phyloP scores from a whole-genome alignment of 2,113 vertebrate species.

The Ivindomyrus marchei region DNA sequence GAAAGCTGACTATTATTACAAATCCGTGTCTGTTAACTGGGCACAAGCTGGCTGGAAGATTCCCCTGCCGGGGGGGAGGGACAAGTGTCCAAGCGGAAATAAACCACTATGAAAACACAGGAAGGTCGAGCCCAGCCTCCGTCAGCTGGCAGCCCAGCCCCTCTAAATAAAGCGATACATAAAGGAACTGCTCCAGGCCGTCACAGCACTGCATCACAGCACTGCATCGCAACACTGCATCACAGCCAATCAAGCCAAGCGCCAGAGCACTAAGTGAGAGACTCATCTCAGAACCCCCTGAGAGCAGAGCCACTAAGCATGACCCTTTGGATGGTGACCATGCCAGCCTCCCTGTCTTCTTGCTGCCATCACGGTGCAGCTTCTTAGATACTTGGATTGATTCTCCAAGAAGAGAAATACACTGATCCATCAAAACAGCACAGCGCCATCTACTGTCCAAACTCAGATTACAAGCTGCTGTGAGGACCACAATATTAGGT shows the following conservation, averaged over 20 bases:
- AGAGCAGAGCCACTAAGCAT: background rate
- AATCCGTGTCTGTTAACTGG: background rate
- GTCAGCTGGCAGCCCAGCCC: background rate
- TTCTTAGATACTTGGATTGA: background rate
- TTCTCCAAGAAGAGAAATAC: background rate
- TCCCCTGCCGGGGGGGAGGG: constrained; percentile 71
- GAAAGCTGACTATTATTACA: background rate
- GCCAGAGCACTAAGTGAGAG: background rate
- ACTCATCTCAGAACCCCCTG: background rate
- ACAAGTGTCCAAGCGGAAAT: background rate
- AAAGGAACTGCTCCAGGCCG: background rate
- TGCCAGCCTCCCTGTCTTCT: background rate
- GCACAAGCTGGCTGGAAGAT: constrained; percentile 74
- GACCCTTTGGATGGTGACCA: background rate
- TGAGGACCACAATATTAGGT: background rate
- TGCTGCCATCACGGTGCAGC: background rate
- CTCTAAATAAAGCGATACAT: background rate
- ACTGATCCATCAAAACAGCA: background rate
- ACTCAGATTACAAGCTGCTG: background rate
- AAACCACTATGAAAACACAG: background rate
- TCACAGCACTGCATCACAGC: background rate
- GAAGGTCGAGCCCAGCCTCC: background rate
- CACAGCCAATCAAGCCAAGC: background rate
- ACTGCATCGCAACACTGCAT: background rate
- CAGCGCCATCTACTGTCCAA: background rate